Base-by-base conservation (phyloP, 2,797 vertebrate species). In the Odontamblyopus rebecca region DNA sequence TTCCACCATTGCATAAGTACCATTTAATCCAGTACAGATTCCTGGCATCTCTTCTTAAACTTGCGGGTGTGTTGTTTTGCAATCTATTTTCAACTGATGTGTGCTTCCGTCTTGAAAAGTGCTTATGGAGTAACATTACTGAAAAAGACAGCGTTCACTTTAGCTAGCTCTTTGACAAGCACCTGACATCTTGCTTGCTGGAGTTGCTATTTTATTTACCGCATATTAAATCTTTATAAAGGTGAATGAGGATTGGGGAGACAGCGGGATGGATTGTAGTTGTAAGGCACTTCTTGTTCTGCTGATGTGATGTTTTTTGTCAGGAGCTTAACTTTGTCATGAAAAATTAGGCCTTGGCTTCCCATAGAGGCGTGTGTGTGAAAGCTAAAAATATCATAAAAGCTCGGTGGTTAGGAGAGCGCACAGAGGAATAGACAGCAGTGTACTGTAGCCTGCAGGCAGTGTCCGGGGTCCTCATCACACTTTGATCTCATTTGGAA, bases 11-110 rank as follows among this genome's bases (percentile, higher is more conserved):
- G 35, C 35, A 38, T 38, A 38, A 38, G 35, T 8, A 8, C 71
- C 67, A 76, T 85, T 88, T 85, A 84, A 89, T 85, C 82, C 61
- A 72, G 68, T 72, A 72, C 72, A 75, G 59, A 51, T 79, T 86
- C 82, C 72, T 84, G 81, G 71, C 78, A 85, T 78, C 66, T 74
- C 75, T 16, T 69, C 64, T 71, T 70, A 30, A 76, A 78, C 65
- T 53, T 72, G 72, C 62, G 70, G 18, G 50, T 38, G 56, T 71
- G 44, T 76, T 67, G 77, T 60, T 62, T 68, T 53, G 83, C 61
- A 51, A 53, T 66, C 41, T 51, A 26, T 53, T 54, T 63, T 38
- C 19, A 26, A 44, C 54, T 15, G 6, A 26, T 41, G 44, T 69
- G 54, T 59, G 67, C 38, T 27, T 26, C 67, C 72, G 71, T 76